phyloP scores from a whole-genome alignment of 2,888 invertebrate species.

The Rambutsinella grinnellia region DNA sequence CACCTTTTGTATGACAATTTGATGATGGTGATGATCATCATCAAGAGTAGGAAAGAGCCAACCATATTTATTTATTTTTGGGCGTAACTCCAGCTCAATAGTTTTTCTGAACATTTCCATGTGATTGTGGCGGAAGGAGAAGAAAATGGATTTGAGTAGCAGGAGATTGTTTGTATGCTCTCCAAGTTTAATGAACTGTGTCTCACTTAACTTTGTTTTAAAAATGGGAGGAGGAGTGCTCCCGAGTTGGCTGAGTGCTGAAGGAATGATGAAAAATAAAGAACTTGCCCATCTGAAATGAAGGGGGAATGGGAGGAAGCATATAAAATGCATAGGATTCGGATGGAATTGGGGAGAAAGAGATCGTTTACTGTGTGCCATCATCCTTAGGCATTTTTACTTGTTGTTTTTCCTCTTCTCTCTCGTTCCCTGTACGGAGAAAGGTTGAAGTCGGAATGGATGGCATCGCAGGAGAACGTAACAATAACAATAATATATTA shows the following conservation, averaged over 20 bases:
- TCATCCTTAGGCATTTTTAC: neutral
- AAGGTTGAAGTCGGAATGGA: neutral
- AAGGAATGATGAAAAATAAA: neutral
- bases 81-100: neutral
- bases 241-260: neutral
- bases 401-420: neutral
- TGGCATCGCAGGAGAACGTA: neutral
- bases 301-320: neutral
- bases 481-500: constrained; percentile 24
- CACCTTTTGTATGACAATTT: neutral
- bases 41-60: neutral
- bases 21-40: neutral
- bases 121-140: neutral
- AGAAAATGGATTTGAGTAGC: neutral
- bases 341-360: neutral
- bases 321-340: neutral
- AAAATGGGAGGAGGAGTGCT: neutral
- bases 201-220: neutral
- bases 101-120: neutral
- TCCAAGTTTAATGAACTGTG: neutral
- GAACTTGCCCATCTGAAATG: neutral
- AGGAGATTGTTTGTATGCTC: neutral
- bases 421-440: neutral
- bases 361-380: neutral
- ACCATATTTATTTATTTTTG: neutral